Conservation (phyloP, 2,888 invertebrate genomes). For the Hermaeophaga mercurialis region DNA sequence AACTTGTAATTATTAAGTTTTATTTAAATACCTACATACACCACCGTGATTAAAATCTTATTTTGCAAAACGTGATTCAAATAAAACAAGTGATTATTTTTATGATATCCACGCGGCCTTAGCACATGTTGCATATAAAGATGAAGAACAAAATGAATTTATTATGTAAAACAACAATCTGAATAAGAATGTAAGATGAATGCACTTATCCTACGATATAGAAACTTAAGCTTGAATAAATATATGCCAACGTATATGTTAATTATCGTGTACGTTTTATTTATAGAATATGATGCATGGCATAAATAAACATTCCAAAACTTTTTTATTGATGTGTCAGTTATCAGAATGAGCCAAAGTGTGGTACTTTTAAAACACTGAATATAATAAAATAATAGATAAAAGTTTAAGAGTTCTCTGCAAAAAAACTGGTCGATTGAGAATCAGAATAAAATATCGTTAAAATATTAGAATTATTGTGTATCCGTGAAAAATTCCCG, state of each 20-base stretch:
- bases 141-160: constrained; percentile 29
- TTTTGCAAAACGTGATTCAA: constrained; percentile 31
- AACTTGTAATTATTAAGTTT: too few relatives aligned
- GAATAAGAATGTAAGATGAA: constrained; percentile 26
- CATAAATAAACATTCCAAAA: too few relatives aligned
- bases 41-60: constrained; percentile 26
- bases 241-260: constrained; percentile 9
- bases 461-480: too few relatives aligned
- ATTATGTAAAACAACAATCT: constrained; percentile 33
- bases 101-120: constrained; percentile 35
- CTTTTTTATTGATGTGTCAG: too few relatives aligned
- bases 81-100: constrained; percentile 31
- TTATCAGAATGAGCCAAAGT: too few relatives aligned
- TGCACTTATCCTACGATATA: constrained; percentile 18
- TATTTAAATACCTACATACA: constrained; percentile 15
- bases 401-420: too few relatives aligned
- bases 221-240: constrained; percentile 13
- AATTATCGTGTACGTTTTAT: constrained; percentile 6
- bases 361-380: too few relatives aligned
- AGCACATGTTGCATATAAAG: constrained; percentile 35
- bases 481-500: too few relatives aligned
- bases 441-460: too few relatives aligned
- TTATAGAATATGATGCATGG: not conserved
- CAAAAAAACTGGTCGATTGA: too few relatives aligned
- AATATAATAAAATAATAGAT: too few relatives aligned